A percentile compares a stretch with the other conserved stretches of the same genome.
phyloP scores from a whole-genome alignment of 2,113 vertebrate species.

The Acinonyx jubatus region DNA sequence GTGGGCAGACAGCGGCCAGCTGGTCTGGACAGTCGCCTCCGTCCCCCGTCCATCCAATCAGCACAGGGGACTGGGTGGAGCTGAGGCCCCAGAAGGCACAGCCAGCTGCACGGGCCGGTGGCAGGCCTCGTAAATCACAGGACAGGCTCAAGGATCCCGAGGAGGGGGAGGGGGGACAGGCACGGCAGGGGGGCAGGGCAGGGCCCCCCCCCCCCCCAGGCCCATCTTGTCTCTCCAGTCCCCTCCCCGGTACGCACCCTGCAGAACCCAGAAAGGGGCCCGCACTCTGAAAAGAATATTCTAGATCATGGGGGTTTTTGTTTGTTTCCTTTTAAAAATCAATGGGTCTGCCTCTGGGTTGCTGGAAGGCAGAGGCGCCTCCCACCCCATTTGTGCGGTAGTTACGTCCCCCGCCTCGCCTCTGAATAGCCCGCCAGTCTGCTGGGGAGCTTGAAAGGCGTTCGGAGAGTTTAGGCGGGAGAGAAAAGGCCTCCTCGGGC shows the following conservation, averaged over 20 bases:
- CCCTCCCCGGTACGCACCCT: background rate
- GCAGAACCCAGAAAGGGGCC: background rate
- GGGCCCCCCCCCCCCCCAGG: background rate
- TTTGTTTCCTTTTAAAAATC: conserved; percentile 34
- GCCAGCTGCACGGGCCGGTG: background rate
- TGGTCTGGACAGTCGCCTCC: background rate
- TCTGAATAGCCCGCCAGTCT: conserved; percentile 4
- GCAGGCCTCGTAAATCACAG: background rate
- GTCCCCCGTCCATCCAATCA: background rate
- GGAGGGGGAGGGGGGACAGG: too few relatives aligned
- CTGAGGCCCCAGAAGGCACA: background rate
- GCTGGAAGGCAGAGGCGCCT: conserved; percentile 8
- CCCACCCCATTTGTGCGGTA: background rate
- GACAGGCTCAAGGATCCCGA: background rate
- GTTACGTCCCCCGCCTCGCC: background rate
- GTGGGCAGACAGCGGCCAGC: background rate
- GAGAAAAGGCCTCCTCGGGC: background rate
- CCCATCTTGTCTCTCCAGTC: background rate
- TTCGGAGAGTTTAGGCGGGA: conserved; percentile 40
- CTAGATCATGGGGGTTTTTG: background rate
- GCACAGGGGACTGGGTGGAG: background rate
- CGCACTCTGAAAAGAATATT: background rate
- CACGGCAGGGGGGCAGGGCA: background rate
- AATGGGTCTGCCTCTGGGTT: conserved; percentile 21
- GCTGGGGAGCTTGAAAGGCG: conserved; percentile 53